A percentile compares a stretch with the other conserved stretches of the same genome.
These are phyloP conservation scores for Mantis religiosa DNA, from an alignment of 2,888 invertebrate genomes.

Conservation along the genomic window DNA sequence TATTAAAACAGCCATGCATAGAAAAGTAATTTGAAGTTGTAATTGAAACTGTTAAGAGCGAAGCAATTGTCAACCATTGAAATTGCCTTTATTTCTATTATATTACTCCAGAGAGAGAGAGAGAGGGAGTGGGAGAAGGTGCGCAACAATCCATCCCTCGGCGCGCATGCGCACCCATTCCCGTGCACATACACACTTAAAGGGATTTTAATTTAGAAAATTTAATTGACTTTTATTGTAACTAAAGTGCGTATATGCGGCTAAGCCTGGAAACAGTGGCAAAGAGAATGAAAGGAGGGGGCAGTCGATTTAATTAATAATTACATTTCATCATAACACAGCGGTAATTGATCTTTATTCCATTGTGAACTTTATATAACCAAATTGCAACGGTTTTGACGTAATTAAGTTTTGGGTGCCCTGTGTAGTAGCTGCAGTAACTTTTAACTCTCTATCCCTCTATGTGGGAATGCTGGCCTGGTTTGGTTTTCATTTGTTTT, in stretches of 20 bases:
- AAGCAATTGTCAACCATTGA: slow-evolving; percentile 27
- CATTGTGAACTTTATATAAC: slow-evolving; percentile 22
- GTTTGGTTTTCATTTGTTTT: background rate
- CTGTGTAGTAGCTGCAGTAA: background rate
- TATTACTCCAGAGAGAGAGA: background rate
- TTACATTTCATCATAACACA: slow-evolving; percentile 28
- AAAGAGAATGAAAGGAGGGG: background rate
- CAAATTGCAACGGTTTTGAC: background rate
- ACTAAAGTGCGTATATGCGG: slow-evolving; percentile 18
- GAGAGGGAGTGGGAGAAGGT: no score
- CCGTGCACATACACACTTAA: slow-evolving; percentile 12
- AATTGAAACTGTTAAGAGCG: slow-evolving; percentile 42
- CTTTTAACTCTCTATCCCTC: background rate
- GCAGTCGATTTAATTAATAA: slow-evolving; percentile 29
- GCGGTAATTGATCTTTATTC: slow-evolving; percentile 24
- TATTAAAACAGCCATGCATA: slow-evolving; percentile 28
- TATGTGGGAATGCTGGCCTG: background rate
- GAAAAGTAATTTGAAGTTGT: slow-evolving; percentile 50
- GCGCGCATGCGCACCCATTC: background rate
- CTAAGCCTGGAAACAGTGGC: slow-evolving; percentile 5
- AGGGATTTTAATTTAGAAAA: slow-evolving; percentile 32
- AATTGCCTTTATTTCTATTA: slow-evolving; percentile 29
- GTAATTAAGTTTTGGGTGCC: slow-evolving; percentile 23
- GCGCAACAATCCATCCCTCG: background rate
- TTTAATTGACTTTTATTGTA: slow-evolving; percentile 32